Percentiles rank a stretch among this genome's conserved stretches.
Evolutionary conservation across 1,140 invertebrate genomes (phyloP).

Genomic region (Drosophila watanabei): DNA sequence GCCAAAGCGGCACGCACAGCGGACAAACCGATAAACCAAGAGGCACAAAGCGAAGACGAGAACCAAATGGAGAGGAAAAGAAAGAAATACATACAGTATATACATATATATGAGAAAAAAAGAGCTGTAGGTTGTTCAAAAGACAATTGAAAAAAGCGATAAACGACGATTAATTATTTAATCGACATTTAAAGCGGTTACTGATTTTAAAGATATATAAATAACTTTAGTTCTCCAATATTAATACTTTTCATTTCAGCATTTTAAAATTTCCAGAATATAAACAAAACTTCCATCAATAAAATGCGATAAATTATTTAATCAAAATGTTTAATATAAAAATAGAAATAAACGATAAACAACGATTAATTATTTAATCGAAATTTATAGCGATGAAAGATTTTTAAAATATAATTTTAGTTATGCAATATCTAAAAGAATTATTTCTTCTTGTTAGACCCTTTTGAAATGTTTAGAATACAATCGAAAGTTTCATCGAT

Average conservation of each 20-base stretch:
- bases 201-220: background rate
- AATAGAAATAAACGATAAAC: too few species aligned
- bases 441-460: too few species aligned
- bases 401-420: too few species aligned
- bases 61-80: constrained; percentile 9
- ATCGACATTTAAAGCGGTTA: background rate
- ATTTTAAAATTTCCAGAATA: background rate
- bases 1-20: constrained; percentile 54
- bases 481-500: too few species aligned
- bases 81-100: constrained; percentile 6
- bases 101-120: background rate
- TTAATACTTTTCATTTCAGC: too few species aligned
- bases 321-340: too few species aligned
- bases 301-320: too few species aligned
- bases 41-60: constrained; percentile 13
- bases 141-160: constrained; percentile 18
- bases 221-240: background rate
- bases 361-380: too few species aligned
- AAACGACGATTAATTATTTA: background rate
- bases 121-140: background rate
- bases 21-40: constrained; percentile 29
- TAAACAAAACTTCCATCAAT: too few species aligned
- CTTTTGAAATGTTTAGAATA: too few species aligned
- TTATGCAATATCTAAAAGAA: too few species aligned
- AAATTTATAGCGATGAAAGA: too few species aligned